Evolutionary conservation across 2,888 invertebrate genomes (phyloP).

Genomic region (Augochlorella aurata): DNA sequence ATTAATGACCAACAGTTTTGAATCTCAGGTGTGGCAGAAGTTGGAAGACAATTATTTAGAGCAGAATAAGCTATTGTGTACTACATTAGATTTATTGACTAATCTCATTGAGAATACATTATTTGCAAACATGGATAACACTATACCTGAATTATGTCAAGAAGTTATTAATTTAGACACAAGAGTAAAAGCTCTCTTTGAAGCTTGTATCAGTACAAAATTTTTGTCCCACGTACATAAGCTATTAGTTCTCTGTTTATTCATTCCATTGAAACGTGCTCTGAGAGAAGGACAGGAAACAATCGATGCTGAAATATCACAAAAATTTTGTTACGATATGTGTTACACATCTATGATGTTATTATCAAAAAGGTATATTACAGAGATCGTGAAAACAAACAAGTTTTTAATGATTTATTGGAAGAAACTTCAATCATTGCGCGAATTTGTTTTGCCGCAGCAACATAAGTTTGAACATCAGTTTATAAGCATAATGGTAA

Average conservation of each 20-base stretch:
- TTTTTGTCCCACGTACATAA: conserved; percentile 83
- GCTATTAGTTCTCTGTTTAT: conserved; percentile 82
- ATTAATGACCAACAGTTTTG: conserved; percentile 83
- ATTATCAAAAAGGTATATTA: conserved; percentile 77
- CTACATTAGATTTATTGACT: conserved; percentile 76
- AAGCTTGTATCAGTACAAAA: conserved; percentile 77
- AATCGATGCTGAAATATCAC: conserved; percentile 69
- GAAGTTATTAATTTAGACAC: conserved; percentile 73
- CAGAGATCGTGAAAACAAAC: conserved; percentile 79
- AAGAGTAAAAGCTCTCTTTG: conserved; percentile 76
- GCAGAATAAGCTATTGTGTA: conserved; percentile 78
- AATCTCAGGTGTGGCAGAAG: conserved; percentile 74
- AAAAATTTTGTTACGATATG: conserved; percentile 79
- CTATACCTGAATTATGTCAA: conserved; percentile 75
- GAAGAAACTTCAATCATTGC: conserved; percentile 74
- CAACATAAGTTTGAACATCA: conserved; percentile 77
- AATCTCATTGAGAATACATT: conserved; percentile 76
- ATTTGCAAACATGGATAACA: conserved; percentile 72
- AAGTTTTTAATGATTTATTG: conserved; percentile 80
- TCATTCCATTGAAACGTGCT: conserved; percentile 76
- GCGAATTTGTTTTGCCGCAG: conserved; percentile 61
- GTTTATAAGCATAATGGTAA: conserved; percentile 76
- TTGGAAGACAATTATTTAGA: conserved; percentile 82
- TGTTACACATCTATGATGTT: conserved; percentile 77
- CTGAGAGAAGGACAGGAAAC: conserved; percentile 55